Evolutionary conservation across 2,888 invertebrate genomes (phyloP), one percentile per base, ranked within the genome.

Genomic region (Eilema sororculum): DNA sequence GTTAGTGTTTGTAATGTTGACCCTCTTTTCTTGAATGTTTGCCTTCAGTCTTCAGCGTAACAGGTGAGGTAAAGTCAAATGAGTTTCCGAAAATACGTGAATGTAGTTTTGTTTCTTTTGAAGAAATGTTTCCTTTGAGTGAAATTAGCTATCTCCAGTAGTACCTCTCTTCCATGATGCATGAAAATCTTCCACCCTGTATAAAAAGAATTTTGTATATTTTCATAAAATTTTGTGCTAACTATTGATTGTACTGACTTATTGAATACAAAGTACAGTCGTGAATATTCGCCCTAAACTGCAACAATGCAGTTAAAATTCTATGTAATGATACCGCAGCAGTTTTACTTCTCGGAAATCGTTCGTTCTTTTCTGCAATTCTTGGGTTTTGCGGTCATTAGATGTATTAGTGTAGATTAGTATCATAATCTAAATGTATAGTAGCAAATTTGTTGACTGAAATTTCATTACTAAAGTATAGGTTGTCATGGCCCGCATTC

Each of bases 241-340:
- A 0, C 46, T 6, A 46, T 46, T 46, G 46, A 46, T 58, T 59
- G 66, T 41, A 2, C 30, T 30, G 9, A 60, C n/a, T 8, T 46
- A 60, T 67, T 59, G 41, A 1, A 25, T 4, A 24, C 22, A 30
- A 33, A 12, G 13, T 33, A n/a, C 41, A 61, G 33, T 41, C 37
- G 52, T 37, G 65, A 57, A 64, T 46, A 24, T 24, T 33, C 41
- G 37, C 62, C n/a, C 56, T 71, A 71, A n/a, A 61, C 52, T 63
- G 59, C 56, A 71, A 74, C 73, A 65, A 73, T 74, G 71, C 52
- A 68, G 69, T 67, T 71, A n/a, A 59, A 69, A 67, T 73, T 61
- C 66, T 60, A 33, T 57, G 24, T 70, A 37, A 62, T 79, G 20
- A 79, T 28, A 72, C 71, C 12, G 16, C 22, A 65, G 33, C 67